Conservation (phyloP, 2,797 vertebrate species). For the Rhinella marina region DNA sequence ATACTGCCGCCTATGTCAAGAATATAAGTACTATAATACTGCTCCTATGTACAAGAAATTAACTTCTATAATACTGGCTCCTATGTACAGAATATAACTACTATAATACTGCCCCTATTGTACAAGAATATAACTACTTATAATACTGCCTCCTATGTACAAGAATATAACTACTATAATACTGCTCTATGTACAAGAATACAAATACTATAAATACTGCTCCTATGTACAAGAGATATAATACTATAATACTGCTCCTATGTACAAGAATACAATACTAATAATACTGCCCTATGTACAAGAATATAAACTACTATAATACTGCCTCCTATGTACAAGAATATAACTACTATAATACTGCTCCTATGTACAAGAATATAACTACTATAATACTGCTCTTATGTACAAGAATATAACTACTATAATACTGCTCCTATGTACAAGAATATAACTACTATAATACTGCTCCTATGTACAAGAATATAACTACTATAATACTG, state of each 20-base stretch:
- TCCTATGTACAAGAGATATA: not conserved
- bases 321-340: slow-evolving; percentile 13
- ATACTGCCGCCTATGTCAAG: not conserved
- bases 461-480: not conserved
- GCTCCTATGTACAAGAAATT: not conserved
- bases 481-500: slow-evolving; percentile 11
- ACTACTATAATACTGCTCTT: slow-evolving; percentile 10
- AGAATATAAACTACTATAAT: slow-evolving; percentile 21
- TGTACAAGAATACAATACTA: not conserved
- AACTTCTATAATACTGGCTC: slow-evolving; percentile 1
- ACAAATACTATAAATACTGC: not conserved
- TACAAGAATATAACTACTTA: slow-evolving; percentile 6
- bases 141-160: not conserved
- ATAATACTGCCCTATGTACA: slow-evolving; percentile 2
- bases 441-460: slow-evolving; percentile 14
- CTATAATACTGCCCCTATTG: not conserved
- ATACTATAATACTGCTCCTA: not conserved
- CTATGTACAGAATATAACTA: not conserved
- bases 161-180: slow-evolving; percentile 7
- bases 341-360: slow-evolving; percentile 13
- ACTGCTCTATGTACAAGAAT: slow-evolving; percentile 1
- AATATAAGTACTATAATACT: slow-evolving; percentile 7
- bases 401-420: slow-evolving; percentile 21
- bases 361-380: slow-evolving; percentile 1
- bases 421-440: slow-evolving; percentile 1